Evolutionary conservation across 2,113 vertebrate genomes (phyloP).

Genomic region (Stegastes partitus): DNA sequence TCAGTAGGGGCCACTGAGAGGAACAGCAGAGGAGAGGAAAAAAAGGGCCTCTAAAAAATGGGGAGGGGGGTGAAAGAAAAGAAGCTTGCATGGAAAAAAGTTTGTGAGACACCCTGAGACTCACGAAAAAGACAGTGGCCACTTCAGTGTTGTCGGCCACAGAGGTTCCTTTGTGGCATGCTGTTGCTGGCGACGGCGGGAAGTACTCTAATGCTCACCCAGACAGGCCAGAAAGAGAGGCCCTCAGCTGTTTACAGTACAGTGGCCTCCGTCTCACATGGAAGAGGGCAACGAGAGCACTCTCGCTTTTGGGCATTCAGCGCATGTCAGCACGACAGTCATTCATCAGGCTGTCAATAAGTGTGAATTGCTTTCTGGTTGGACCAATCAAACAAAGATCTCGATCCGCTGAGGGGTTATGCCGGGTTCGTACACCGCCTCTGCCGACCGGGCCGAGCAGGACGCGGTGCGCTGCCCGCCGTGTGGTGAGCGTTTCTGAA

Average conservation of each 20-base stretch:
- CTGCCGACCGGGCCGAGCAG: conserved; percentile 41
- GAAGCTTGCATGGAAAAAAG: conserved; percentile 78
- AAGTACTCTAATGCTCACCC: conserved; percentile 75
- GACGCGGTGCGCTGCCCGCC: conserved; percentile 40
- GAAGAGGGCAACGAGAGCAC: conserved; percentile 72
- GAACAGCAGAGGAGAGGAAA: conserved; percentile 75
- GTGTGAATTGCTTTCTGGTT: conserved; percentile 71
- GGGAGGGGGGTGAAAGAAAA: conserved; percentile 74
- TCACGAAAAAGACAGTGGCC: conserved; percentile 78
- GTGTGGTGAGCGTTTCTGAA: conserved; percentile 54
- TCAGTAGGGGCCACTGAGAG: conserved; percentile 81
- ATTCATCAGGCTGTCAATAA: conserved; percentile 74
- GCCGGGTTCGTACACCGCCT: conserved; percentile 43
- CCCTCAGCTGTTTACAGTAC: conserved; percentile 81
- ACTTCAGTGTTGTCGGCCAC: conserved; percentile 81
- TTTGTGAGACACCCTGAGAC: conserved; percentile 80
- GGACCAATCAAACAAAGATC: conserved; percentile 69
- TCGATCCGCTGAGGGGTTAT: conserved; percentile 63
- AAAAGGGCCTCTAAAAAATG: conserved; percentile 76
- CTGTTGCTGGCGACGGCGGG: conserved; percentile 71
- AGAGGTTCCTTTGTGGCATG: conserved; percentile 80
- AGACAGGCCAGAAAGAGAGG: conserved; percentile 75
- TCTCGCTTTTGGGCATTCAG: conserved; percentile 74
- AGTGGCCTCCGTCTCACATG: conserved; percentile 72
- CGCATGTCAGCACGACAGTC: conserved; percentile 69